Base-by-base conservation (phyloP, 2,113 vertebrate species). In the Microtus pennsylvanicus region DNA sequence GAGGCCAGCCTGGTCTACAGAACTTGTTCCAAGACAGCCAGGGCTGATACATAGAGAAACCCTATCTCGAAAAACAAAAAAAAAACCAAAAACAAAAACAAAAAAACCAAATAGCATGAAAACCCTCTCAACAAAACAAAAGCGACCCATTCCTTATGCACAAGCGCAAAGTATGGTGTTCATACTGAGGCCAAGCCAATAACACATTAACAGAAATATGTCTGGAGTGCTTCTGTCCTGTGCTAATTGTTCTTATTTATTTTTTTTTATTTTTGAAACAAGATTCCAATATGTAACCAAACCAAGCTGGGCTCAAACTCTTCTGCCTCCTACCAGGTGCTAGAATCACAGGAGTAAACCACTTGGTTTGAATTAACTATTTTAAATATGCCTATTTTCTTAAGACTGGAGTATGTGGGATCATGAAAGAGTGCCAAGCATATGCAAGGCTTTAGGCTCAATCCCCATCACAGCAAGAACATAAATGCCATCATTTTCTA, bases 81-180 rank as follows among this genome's bases (percentile, higher is more conserved):
- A 58, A 55, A 58, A 67, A 67, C 42, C n/a, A 42, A 42, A 42
- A 42, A 42, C 3, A 42, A 42, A 42, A 42, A 42, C 2, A 42
- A 67, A 67, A 67, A 4, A 72, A n/a, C 16, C 89, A n/a, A 24
- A 92, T 96, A 81, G 38, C 19, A 83, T 10, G 19, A 83, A 91
- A 77, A 22, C 69, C 28, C 77, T 94, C 76, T 91, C 89, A 92
- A 92, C 47, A 95, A 80, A 93, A 67, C 89, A 94, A 69, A 91
- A 67, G 30, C 30, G 38, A 85, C 45, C 80, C 91, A 82, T 65
- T 78, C 50, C 74, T 93, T 80, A 77, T 58, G 30, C 28, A 92
- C 42, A 81, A 67, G 61, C 55, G 28, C 87, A 94, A 95, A 11
- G 42, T 38, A 42, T 12, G 81, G 63, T 76, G 67, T 26, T 77